A percentile compares a stretch with the other conserved stretches of the same genome.
phyloP scores from a whole-genome alignment of 2,797 vertebrate genomes.

The Sylvilagus floridanus region DNA sequence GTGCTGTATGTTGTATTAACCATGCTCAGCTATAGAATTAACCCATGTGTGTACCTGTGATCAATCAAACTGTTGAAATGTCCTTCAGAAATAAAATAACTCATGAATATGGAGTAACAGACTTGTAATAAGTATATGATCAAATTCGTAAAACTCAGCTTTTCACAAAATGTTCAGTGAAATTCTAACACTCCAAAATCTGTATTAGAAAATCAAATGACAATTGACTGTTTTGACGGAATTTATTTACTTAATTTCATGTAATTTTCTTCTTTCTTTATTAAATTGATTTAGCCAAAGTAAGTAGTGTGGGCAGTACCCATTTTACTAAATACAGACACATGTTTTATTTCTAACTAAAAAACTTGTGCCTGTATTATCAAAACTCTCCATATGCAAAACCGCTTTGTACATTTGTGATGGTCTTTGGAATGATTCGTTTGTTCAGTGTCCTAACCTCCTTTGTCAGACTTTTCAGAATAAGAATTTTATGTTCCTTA shows the following conservation, averaged over 20 bases:
- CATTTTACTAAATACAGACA: slow-evolving; percentile 21
- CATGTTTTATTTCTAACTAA: slow-evolving; percentile 35
- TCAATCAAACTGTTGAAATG: slow-evolving; percentile 8
- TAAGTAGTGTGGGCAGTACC: neutral
- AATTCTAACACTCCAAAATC: slow-evolving; percentile 33
- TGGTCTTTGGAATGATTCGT: slow-evolving; percentile 9
- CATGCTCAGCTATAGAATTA: slow-evolving; percentile 58
- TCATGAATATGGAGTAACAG: neutral
- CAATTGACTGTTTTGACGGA: slow-evolving; percentile 24
- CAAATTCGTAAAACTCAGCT: slow-evolving; percentile 17
- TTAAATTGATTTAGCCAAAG: neutral
- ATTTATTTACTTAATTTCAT: slow-evolving; percentile 37
- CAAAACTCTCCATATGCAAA: slow-evolving; percentile 53
- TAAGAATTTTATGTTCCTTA: slow-evolving; percentile 17
- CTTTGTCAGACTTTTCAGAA: slow-evolving; percentile 57
- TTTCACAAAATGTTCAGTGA: slow-evolving; percentile 39
- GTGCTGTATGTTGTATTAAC: slow-evolving; percentile 72
- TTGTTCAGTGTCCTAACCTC: slow-evolving; percentile 33
- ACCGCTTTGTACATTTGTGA: neutral
- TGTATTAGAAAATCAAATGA: slow-evolving; percentile 52
- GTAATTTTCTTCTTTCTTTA: slow-evolving; percentile 8
- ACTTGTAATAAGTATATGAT: neutral
- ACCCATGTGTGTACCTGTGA: slow-evolving; percentile 69
- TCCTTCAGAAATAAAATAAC: slow-evolving; percentile 50
- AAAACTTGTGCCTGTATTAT: slow-evolving; percentile 42